Base-by-base conservation (phyloP, 2,113 vertebrate species). In the Oreochromis aureus region DNA sequence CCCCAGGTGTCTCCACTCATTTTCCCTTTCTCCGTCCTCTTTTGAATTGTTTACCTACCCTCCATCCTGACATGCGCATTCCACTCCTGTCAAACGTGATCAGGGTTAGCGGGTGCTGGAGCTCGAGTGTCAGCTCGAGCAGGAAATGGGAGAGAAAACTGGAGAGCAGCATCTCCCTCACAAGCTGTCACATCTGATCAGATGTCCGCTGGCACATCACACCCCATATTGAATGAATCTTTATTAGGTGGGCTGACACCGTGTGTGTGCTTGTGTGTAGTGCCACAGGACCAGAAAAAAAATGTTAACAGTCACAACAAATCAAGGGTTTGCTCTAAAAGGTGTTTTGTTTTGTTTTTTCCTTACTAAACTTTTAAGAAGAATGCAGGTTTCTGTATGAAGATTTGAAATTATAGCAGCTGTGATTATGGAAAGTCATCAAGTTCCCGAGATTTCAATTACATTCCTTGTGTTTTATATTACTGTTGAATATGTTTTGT, bases 41-140 rank as follows among this genome's bases (percentile, higher is more conserved):
- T 80, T 87, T 87, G 86, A 91, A 63, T 93, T 91, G 91, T 93
- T 94, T 94, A 91, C 93, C 93, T 90, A 41, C 85, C 80, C 84
- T 39, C 87, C 44, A 5, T 86, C 73, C 83, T 58, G 91, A 89
- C 93, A 54, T 89, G 92, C 82, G 82, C 85, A 84, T 89, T 95
- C 91, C 91, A n/a, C 86, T 46, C 83, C 94, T 95, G 95, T 95
- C 96, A 95, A 89, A 92, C 87, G 86, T 76, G 81, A 94, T 96
- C 93, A 94, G 86, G 92, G 90, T 94, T 83, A 91, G 89, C 81
- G 16, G 87, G 86, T 63, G 39, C 86, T 86, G 24, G 89, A 86
- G 82, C 59, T 71, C 87, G 88, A 93, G 83, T 90, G 93, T 87
- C 92, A 94, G 91, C 79, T 87, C 11, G 58, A 94, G 92, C 92